phyloP scores from a whole-genome alignment of 1,140 invertebrate species.

The Halictus rubicundus region DNA sequence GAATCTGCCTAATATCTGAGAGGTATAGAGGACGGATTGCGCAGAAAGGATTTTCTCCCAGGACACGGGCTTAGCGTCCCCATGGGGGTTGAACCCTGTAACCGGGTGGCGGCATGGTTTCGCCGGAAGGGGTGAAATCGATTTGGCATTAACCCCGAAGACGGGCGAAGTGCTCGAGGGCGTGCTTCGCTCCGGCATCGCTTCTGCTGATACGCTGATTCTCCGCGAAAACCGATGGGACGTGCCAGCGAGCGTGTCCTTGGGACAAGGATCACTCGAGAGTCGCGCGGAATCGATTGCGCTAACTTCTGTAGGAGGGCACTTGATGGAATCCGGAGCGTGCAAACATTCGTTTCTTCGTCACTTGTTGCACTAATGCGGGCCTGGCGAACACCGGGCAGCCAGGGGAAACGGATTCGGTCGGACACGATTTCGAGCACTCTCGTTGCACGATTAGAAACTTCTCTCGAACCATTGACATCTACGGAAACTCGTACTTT shows the following conservation, averaged over 20 bases:
- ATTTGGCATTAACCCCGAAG: slow-evolving; percentile 41
- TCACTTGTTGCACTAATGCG: neutral
- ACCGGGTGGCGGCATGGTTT: slow-evolving; percentile 5
- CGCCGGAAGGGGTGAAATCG: slow-evolving; percentile 24
- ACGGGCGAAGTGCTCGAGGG: slow-evolving; percentile 9
- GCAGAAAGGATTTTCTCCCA: slow-evolving; percentile 1
- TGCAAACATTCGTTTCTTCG: slow-evolving; percentile 26
- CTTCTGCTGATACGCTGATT: neutral
- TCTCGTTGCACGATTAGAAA: too few relatives aligned
- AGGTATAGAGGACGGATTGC: neutral
- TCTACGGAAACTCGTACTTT: too few relatives aligned
- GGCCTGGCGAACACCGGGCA: neutral
- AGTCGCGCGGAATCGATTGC: neutral
- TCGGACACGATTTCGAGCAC: neutral
- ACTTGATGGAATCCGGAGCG: neutral
- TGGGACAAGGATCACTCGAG: neutral
- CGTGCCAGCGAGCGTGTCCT: neutral
- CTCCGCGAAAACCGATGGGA: neutral
- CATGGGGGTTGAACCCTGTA: slow-evolving; percentile 5
- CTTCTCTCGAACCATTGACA: too few relatives aligned
- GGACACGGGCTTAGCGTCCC: neutral
- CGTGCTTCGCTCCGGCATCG: neutral
- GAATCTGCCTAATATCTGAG: neutral
- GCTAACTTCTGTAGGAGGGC: neutral
- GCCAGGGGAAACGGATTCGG: neutral